These are phyloP conservation scores for Apogon talboti DNA, from an alignment of 2,797 vertebrate species.

Conservation along the genomic window DNA sequence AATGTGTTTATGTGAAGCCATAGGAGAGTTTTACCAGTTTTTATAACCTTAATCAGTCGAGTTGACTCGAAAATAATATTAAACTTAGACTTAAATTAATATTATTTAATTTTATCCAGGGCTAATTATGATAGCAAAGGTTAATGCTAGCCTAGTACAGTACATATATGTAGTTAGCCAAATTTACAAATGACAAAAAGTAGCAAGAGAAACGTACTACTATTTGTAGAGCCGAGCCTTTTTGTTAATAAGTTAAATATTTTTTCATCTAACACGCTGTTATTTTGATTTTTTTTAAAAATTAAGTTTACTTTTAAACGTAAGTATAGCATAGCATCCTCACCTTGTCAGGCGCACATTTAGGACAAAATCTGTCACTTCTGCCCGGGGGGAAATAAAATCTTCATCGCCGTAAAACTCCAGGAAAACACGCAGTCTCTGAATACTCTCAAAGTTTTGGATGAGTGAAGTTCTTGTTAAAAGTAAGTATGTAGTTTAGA, in stretches of 20 bases:
- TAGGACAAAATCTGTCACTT: not conserved
- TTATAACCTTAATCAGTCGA: not conserved
- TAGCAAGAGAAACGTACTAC: not conserved
- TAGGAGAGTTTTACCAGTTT: not conserved
- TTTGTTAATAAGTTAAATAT: too few relatives aligned
- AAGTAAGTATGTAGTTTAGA: not conserved
- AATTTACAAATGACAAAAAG: not conserved
- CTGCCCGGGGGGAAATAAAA: not conserved
- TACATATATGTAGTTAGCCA: not conserved
- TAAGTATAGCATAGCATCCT: conserved; percentile 11
- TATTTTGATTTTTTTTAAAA: too few relatives aligned
- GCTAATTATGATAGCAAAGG: not conserved
- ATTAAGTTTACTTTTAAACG: not conserved
- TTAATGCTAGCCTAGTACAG: conserved; percentile 2
- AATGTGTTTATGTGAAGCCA: too few relatives aligned
- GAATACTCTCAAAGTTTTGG: not conserved
- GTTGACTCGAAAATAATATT: not conserved
- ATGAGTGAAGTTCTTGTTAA: not conserved
- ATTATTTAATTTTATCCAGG: not conserved
- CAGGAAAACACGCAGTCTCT: not conserved
- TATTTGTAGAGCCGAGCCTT: not conserved
- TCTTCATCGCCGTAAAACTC: conserved; percentile 8
- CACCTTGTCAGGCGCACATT: conserved; percentile 32
- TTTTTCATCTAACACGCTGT: too few relatives aligned
- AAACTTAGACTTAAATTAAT: not conserved